Evolutionary conservation across 2,888 invertebrate species (phyloP).

Genomic region (Orthosia incerta): DNA sequence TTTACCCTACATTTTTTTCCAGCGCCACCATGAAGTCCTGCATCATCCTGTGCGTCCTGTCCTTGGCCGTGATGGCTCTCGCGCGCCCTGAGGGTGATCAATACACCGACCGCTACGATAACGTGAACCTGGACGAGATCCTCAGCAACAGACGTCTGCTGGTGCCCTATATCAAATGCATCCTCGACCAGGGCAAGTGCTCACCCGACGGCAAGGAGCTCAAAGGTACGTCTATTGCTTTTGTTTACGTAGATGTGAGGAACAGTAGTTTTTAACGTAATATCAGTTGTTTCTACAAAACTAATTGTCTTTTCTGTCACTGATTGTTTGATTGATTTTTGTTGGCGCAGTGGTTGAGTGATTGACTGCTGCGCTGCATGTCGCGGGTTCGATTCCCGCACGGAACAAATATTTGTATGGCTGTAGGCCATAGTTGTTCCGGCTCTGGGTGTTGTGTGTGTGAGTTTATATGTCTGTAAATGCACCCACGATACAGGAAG

Average conservation of each 20-base stretch:
- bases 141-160: conserved; percentile 92
- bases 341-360: no score
- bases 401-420: no score
- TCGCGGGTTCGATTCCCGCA: no score
- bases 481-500: no score
- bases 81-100: conserved; percentile 72
- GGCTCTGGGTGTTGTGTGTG: no score
- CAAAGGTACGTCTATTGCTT: conserved; percentile 89
- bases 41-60: conserved; percentile 73
- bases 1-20: neutral
- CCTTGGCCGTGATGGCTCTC: conserved; percentile 64
- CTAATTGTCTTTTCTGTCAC: neutral
- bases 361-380: no score
- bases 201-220: conserved; percentile 93
- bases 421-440: no score
- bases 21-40: conserved; percentile 68
- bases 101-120: conserved; percentile 93
- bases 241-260: neutral
- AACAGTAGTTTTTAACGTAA: no score
- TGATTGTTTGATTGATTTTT: no score
- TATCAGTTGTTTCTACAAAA: neutral
- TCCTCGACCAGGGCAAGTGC: conserved; percentile 92
- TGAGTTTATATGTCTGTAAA: no score
- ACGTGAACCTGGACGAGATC: conserved; percentile 92
- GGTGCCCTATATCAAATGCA: conserved; percentile 92